A percentile compares a stretch with the other conserved stretches of the same genome.
Conservation (phyloP, 2,888 invertebrate genomes). For the Hanleya hanleyi region DNA sequence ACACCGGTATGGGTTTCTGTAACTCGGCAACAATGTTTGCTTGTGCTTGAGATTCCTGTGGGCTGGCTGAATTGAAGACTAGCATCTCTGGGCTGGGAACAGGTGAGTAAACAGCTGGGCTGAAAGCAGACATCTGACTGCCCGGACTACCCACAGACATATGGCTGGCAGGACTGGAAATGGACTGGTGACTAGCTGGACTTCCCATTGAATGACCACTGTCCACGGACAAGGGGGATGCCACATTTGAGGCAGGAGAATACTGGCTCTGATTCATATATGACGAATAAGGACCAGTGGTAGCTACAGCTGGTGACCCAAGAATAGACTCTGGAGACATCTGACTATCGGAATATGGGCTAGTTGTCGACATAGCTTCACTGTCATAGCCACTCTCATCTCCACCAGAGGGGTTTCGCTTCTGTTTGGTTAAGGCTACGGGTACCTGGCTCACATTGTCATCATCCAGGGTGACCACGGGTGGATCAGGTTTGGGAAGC, state of each 20-base stretch:
- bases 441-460: no score
- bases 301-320: background rate
- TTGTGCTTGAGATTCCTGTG: background rate
- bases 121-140: background rate
- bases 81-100: background rate
- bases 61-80: background rate
- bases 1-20: background rate
- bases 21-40: background rate
- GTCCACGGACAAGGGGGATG: background rate
- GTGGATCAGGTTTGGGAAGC: no score
- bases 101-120: background rate
- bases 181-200: background rate
- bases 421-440: no score
- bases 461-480: no score
- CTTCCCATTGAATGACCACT: background rate
- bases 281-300: background rate
- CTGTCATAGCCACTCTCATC: conserved; percentile 2
- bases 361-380: background rate
- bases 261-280: background rate
- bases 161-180: background rate
- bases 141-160: background rate
- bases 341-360: background rate
- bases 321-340: background rate
- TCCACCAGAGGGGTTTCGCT: background rate
- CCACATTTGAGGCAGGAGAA: background rate